These are phyloP conservation scores for Bruchidius siliquastri DNA, from an alignment of 2,888 invertebrate species.

Conservation along the genomic window DNA sequence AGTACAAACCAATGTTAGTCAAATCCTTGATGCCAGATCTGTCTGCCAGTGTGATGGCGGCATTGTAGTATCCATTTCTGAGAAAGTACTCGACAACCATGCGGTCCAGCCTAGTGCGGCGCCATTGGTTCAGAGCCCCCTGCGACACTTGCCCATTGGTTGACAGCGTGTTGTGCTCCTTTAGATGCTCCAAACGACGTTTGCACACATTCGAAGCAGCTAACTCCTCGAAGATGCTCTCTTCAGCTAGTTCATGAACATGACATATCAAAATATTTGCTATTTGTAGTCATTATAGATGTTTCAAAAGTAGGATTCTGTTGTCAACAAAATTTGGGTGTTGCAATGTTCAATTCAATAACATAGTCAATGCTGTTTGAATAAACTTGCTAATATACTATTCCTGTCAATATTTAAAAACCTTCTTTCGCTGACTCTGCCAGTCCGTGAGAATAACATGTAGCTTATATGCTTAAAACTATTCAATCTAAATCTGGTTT, in stretches of 20 bases:
- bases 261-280: neutral
- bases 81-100: conserved; percentile 97
- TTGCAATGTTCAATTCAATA: too few relatives aligned
- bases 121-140: conserved; percentile 71
- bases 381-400: too few relatives aligned
- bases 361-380: too few relatives aligned
- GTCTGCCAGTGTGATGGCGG: conserved; percentile 82
- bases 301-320: too few relatives aligned
- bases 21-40: conserved; percentile 77
- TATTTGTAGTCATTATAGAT: too few relatives aligned
- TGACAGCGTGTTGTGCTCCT: conserved; percentile 57
- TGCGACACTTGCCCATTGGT: conserved; percentile 44
- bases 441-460: too few relatives aligned
- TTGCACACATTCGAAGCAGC: conserved; percentile 89
- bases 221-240: conserved; percentile 87
- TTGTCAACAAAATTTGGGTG: too few relatives aligned
- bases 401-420: too few relatives aligned
- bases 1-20: conserved; percentile 79
- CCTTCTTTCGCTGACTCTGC: too few relatives aligned
- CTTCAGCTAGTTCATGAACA: conserved; percentile 60
- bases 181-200: conserved; percentile 86
- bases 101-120: conserved; percentile 82
- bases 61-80: conserved; percentile 90
- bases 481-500: too few relatives aligned
- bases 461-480: too few relatives aligned